These are phyloP conservation scores for Phycodurus eques DNA, from an alignment of 2,113 vertebrate species.

Conservation along the genomic window DNA sequence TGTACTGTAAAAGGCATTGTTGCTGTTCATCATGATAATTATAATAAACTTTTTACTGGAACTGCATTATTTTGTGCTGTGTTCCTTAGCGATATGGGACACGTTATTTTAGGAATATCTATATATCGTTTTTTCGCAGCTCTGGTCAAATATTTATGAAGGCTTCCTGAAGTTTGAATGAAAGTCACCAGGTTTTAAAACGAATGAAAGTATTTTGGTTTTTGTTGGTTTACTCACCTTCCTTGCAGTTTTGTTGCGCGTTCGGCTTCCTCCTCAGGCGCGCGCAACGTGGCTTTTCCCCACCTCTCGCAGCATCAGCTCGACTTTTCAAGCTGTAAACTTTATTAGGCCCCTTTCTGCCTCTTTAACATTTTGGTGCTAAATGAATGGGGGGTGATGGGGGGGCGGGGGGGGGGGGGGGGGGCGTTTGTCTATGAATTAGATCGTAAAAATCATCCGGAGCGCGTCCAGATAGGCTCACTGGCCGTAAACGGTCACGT, in stretches of 20 bases:
- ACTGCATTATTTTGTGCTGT: constrained; percentile 56
- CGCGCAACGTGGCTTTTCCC: constrained; percentile 52
- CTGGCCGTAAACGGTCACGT: constrained; percentile 99
- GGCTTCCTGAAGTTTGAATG: background rate
- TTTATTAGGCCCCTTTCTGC: constrained; percentile 94
- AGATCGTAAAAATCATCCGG: constrained; percentile 99
- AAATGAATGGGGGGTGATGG: constrained; percentile 99
- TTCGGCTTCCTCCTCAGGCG: constrained; percentile 80
- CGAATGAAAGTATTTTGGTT: constrained; percentile 9
- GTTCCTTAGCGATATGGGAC: background rate
- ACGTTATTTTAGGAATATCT: too few species aligned
- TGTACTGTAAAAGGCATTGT: constrained; percentile 61
- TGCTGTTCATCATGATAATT: constrained; percentile 37
- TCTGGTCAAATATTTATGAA: background rate
- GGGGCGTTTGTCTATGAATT: constrained; percentile 92
- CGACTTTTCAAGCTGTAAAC: constrained; percentile 93
- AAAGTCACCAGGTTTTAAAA: constrained; percentile 66
- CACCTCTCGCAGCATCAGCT: constrained; percentile 76
- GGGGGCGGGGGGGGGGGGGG: constrained; percentile 48
- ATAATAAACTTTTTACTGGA: constrained; percentile 98
- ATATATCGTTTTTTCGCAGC: background rate
- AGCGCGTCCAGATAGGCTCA: constrained; percentile 98
- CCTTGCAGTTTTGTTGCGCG: constrained; percentile 57
- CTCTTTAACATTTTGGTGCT: constrained; percentile 96
- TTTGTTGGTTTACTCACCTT: constrained; percentile 84